Evolutionary conservation across 2,113 vertebrate species (phyloP), one percentile per base, ranked within the genome.

Genomic region (Suricata suricatta): DNA sequence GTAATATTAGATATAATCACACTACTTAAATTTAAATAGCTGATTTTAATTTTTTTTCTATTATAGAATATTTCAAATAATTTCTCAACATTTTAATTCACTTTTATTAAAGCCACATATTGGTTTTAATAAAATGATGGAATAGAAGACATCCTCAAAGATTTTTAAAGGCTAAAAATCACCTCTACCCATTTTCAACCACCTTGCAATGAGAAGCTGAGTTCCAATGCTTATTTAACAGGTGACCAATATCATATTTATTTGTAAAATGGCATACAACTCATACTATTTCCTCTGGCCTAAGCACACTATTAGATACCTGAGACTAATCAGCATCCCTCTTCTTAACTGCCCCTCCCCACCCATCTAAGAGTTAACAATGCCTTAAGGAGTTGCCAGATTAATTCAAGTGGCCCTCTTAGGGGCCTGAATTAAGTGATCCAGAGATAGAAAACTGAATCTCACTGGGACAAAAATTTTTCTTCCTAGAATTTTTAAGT

Each of bases 171-270:
- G 68, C 35, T 93, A 19, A 90, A 63, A 90, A 93, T 77, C 27
- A 95, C 25, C 4, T 80, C 69, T 85, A 71, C 5, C 81, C 41
- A n/a, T 85, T 90, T 90, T 93, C 33, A 90, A 72, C 19, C 35
- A 72, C 19, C 33, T 86, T 72, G 81, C 72, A 93, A 76, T 95
- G 72, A 79, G 63, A 77, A 66, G 54, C 71, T 85, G 64, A 95
- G 38, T 74, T 86, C 38, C 77, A 95, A 92, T 92, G 68, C 68
- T 38, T 81, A n/a, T 86, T 97, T 87, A 86, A 93, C 3, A 66
- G 33, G 27, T 60, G n/a, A 76, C 68, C 64, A 50, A 41, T 86
- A 93, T 41, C 63, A 63, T 50, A 54, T 89, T 89, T 81, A 86
- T 81, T 77, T 82, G 31, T n/a, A 87, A 95, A 81, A 90, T 19